Base-by-base conservation (phyloP, 1,140 invertebrate genomes). In the Leptinotarsa undecemlineata region DNA sequence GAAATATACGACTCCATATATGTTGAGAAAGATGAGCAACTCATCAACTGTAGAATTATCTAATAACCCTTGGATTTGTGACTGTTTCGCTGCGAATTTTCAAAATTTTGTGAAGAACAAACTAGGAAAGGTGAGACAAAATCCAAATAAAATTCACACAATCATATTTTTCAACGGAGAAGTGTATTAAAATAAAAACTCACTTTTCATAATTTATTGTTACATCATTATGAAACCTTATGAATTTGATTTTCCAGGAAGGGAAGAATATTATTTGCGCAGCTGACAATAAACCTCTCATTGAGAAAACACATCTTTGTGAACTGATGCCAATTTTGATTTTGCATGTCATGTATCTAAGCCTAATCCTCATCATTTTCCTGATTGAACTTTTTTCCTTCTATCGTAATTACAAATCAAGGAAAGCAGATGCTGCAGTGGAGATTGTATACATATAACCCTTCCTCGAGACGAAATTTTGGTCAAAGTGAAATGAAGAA, bases 351-450 rank as follows among this genome's bases (percentile, higher is more conserved):
- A 71, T 70, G 5, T 47, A 74, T 21, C 13, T 70, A n/a, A 15
- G 77, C 15, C 69, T 72, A 8, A 11, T 81, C 2, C 48, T 79
- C 17, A 42, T 69, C 4, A 17, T 57, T 57, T 48, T 64, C 23
- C 4, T 14, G 4, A 17, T 57, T 19, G 51, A 15, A 17, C 1
- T 57, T 6, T 17, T 72, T 6, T 87, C 90, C 1, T 68, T 91
- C 0, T 93, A 90, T 81, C 92, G 90, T 76, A 88, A 89, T 63
- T 91, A 89, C 75, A 86, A 91, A 79, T 42, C 33, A 8, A 42
- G 33, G 33, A 11, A 42, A 42, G 33, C 33, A 11, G 33, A 42
- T 11, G 33, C 8, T 42, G 33, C 2, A 42, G 33, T 42, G 3
- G 8, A 42, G 8, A 11, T 42, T 42, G 0, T 42, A 11, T 42